Conservation (phyloP, 2,797 vertebrate genomes). For the Hylomyscus alleni region DNA sequence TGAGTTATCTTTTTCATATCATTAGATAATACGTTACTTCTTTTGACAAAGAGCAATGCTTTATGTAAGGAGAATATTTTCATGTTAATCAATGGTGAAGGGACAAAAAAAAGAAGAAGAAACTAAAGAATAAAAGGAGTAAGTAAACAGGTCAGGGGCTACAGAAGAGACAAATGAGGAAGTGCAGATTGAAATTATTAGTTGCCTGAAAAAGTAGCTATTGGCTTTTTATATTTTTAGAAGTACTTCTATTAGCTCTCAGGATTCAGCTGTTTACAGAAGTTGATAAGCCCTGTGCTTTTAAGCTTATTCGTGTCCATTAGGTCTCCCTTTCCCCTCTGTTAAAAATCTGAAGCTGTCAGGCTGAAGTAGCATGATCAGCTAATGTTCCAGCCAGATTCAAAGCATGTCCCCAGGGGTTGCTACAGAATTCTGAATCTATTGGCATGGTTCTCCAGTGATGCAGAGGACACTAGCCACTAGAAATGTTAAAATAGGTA, state of each 20-base stretch:
- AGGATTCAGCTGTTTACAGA: slow-evolving; percentile 85
- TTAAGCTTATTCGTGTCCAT: slow-evolving; percentile 89
- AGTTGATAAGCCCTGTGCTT: slow-evolving; percentile 89
- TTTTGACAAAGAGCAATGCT: slow-evolving; percentile 10
- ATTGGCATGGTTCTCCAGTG: slow-evolving; percentile 82
- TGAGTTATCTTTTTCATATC: slow-evolving; percentile 68
- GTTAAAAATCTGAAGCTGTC: slow-evolving; percentile 89
- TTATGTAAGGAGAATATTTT: slow-evolving; percentile 70
- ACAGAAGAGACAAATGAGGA: slow-evolving; percentile 24
- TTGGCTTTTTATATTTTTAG: slow-evolving; percentile 80
- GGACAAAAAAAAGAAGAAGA: too few species aligned
- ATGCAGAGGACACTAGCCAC: slow-evolving; percentile 82
- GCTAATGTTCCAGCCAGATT: slow-evolving; percentile 87
- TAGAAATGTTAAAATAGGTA: slow-evolving; percentile 72
- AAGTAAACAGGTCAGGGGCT: neutral
- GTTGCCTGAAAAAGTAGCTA: slow-evolving; percentile 79
- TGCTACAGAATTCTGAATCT: slow-evolving; percentile 76
- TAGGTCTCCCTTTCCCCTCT: slow-evolving; percentile 86
- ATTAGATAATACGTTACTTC: slow-evolving; percentile 67
- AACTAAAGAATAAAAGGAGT: neutral
- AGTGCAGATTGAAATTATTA: slow-evolving; percentile 78
- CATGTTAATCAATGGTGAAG: slow-evolving; percentile 75
- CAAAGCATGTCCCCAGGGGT: slow-evolving; percentile 85
- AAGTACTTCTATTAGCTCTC: slow-evolving; percentile 84
- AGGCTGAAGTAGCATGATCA: slow-evolving; percentile 85